Base-by-base conservation (phyloP, 2,113 vertebrate species). In the Stigmatopora nigra region DNA sequence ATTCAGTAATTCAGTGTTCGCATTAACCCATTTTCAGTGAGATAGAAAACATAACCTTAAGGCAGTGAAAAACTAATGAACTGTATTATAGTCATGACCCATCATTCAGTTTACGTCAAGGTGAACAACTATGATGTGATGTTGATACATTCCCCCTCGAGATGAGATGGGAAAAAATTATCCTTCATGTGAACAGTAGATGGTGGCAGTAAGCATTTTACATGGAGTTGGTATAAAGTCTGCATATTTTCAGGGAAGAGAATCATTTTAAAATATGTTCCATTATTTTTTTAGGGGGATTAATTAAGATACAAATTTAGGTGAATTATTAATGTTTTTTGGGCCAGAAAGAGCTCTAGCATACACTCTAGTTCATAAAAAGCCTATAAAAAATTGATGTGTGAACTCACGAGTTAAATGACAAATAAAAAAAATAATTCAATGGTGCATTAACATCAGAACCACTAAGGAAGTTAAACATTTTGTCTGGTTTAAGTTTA, bases 151-250 rank as follows among this genome's bases (percentile, higher is more conserved):
- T 9, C 51, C n/a, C 25, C 52, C 52, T 46, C 46, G 19, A 61
- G 61, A 56, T 41, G 2, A 9, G 49, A 52, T 71, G 25, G 25
- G 22, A 51, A 31, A 65, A 47, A 68, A 77, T 8, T 41, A 41
- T 89, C 81, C 89, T 86, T 61, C 66, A 10, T 76, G 67, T 86
- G 87, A 90, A 90, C 90, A 90, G 90, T 80, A 91, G 90, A 91
- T 91, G 90, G 89, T 87, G 77, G 89, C 89, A 90, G 87, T 83
- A 84, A 89, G 88, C 89, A 89, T 88, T 87, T 70, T 76, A 83
- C 73, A 82, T 77, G 53, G 15, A 52, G 55, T 60, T 55, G 44
- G 48, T 38, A 44, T 1, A n/a, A 55, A 45, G 47, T 68, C 61
- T 52, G 44, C 41, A 57, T 36, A n/a, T 31, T 17, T 31, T 68